Evolutionary conservation across 2,888 invertebrate species (phyloP), one percentile per base, ranked within the genome.

Genomic region (Amiota minor): DNA sequence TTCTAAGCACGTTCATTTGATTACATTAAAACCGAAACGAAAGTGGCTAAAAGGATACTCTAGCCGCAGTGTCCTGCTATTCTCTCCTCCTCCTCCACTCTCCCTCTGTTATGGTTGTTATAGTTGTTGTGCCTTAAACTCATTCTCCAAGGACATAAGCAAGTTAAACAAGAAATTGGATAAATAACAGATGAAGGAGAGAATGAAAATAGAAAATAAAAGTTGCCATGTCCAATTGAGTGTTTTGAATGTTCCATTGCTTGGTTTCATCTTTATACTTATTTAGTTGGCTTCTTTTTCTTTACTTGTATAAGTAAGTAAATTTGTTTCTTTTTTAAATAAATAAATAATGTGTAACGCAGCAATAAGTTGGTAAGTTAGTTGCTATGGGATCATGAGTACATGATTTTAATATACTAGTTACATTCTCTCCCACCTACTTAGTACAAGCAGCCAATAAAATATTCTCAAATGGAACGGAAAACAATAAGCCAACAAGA

Each of bases 1-100:
- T 87, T 87, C 87, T 80, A 78, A 83, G 85, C 87, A 86, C 86
- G 86, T 86, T 82, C 86, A 85, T 87, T 86, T 86, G 86, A 85
- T 86, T 86, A 87, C 87, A 85, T 87, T 85, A 86, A 86, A 83
- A 59, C 59, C 59, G 59, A 20, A 59, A 81, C 78, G 79, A 81
- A 83, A 82, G 82, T 83, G 82, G 86, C 84, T 85, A 86, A 83
- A 86, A 86, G 86, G 85, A 85, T 85, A 68, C 53, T 53, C 45
- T 45, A 62, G 18, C 59, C 59, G 59, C 16, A 59, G 1, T 59
- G 35, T 35, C 6, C 35, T 23, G 23, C 3, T 35, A 3, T 8
- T 8, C 35, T 1, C 6, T 6, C 35, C 6, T 8, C 6, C 6
- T 6, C 6, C 35, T 8, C 35, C 35, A 6, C 6, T 6, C 35